Percentiles rank a stretch among this genome's conserved stretches.
These are phyloP conservation scores for Hoplodrina blanda DNA, from an alignment of 2,888 invertebrate genomes.

Conservation along the genomic window DNA sequence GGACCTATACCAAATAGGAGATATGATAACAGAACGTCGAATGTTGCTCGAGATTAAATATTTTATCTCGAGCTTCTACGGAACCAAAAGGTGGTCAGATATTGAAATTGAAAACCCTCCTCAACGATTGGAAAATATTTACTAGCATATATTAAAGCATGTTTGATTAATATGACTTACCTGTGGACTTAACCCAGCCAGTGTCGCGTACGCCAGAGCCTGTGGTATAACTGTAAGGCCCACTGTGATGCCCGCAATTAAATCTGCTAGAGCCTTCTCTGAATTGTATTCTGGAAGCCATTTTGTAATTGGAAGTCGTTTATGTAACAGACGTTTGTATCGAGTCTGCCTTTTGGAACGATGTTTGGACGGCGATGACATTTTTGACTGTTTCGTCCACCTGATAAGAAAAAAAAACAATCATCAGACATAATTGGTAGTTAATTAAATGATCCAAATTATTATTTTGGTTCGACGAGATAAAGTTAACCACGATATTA, in stretches of 20 bases:
- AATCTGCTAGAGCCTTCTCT: slow-evolving; percentile 94
- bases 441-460: not conserved
- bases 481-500: slow-evolving; percentile 9
- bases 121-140: slow-evolving; percentile 2
- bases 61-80: slow-evolving; percentile 19
- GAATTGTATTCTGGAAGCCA: slow-evolving; percentile 95
- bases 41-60: slow-evolving; percentile 34
- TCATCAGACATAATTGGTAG: not conserved
- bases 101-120: slow-evolving; percentile 23
- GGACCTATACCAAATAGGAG: slow-evolving; percentile 22
- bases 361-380: slow-evolving; percentile 87
- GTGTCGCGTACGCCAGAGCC: slow-evolving; percentile 96
- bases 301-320: slow-evolving; percentile 92
- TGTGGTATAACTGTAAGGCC: slow-evolving; percentile 98
- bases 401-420: slow-evolving; percentile 64
- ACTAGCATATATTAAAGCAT: not conserved
- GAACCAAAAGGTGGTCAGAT: slow-evolving; percentile 13
- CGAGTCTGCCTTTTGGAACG: slow-evolving; percentile 83
- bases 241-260: slow-evolving; percentile 97
- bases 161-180: slow-evolving; percentile 78
- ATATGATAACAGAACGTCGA: slow-evolving; percentile 40
- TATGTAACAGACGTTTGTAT: slow-evolving; percentile 81
- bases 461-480: not conserved
- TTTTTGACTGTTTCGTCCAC: slow-evolving; percentile 60
- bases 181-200: slow-evolving; percentile 96